Conservation (phyloP, 30 jellyfish, hydroid and myxozoan genomes). For the Nemopilema nomurai region DNA sequence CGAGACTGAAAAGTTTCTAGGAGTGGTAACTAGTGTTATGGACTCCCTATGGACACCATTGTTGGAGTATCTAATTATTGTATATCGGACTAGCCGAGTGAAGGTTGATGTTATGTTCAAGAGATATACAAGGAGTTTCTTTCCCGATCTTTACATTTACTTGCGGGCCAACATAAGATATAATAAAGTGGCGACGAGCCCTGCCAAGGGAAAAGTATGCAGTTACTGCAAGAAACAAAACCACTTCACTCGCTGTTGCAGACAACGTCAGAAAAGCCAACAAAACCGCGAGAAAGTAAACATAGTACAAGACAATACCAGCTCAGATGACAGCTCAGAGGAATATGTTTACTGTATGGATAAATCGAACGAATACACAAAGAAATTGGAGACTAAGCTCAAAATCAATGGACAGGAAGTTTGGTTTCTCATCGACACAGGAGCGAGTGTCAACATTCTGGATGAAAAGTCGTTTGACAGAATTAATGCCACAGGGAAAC, state of each 20-base stretch:
- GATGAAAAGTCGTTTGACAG: no score
- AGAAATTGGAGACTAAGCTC: conserved; percentile 31
- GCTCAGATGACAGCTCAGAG: conserved; percentile 53
- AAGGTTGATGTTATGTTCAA: no score
- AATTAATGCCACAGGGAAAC: no score
- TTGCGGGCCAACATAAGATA: no score
- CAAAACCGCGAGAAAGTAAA: conserved; percentile 29
- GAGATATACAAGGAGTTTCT: no score
- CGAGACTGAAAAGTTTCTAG: neutral
- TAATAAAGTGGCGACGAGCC: no score
- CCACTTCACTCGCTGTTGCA: conserved; percentile 58
- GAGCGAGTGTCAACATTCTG: conserved; percentile 14
- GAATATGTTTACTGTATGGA: conserved; percentile 34
- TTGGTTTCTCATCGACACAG: conserved; percentile 38
- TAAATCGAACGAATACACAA: conserved; percentile 10
- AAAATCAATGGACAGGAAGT: conserved; percentile 18
- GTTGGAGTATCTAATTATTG: no score
- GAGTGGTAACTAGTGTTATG: no score
- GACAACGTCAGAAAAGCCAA: conserved; percentile 24
- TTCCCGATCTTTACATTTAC: no score
- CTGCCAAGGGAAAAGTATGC: conserved; percentile 46
- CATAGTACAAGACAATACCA: conserved; percentile 22
- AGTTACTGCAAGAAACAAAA: conserved; percentile 35
- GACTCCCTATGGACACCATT: no score
- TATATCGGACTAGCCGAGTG: no score